Evolutionary conservation across 1,140 invertebrate species (phyloP).

Genomic region (Dryas iulia): DNA sequence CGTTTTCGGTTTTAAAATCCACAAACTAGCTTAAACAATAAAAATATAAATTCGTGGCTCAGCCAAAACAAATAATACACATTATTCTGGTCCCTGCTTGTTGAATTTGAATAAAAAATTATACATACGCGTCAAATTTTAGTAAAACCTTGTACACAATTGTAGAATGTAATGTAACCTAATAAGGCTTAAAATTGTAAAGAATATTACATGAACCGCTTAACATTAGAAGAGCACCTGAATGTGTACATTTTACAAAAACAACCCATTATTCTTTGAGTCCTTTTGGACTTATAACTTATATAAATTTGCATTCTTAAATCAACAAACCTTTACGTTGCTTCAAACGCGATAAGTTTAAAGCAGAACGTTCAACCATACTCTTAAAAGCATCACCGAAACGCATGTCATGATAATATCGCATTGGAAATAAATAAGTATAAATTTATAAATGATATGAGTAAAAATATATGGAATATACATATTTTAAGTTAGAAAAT

Average conservation of each 20-base stretch:
- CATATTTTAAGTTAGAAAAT: not conserved
- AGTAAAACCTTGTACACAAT: constrained; percentile 12
- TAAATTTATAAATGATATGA: not conserved
- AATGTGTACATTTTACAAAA: constrained; percentile 21
- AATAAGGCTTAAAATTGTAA: constrained; percentile 12
- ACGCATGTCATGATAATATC: not conserved
- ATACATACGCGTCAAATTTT: constrained; percentile 25
- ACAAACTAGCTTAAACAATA: not conserved
- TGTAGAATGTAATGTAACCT: constrained; percentile 6
- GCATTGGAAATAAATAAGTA: not conserved
- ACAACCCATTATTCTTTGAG: constrained; percentile 15
- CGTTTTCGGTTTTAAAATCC: not conserved
- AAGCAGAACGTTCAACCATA: not conserved
- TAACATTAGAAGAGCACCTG: constrained; percentile 10
- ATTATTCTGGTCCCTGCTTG: constrained; percentile 25
- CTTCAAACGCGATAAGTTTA: not conserved
- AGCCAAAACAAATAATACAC: constrained; percentile 25
- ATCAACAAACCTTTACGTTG: constrained; percentile 5
- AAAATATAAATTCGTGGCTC: constrained; percentile 14
- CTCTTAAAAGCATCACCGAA: not conserved
- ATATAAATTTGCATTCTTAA: constrained; percentile 21
- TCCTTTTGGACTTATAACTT: constrained; percentile 14
- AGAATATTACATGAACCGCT: constrained; percentile 2
- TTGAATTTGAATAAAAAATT: constrained; percentile 31
- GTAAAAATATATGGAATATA: not conserved